Conservation (phyloP, 2,113 vertebrate genomes). For the Anas platyrhynchos region DNA sequence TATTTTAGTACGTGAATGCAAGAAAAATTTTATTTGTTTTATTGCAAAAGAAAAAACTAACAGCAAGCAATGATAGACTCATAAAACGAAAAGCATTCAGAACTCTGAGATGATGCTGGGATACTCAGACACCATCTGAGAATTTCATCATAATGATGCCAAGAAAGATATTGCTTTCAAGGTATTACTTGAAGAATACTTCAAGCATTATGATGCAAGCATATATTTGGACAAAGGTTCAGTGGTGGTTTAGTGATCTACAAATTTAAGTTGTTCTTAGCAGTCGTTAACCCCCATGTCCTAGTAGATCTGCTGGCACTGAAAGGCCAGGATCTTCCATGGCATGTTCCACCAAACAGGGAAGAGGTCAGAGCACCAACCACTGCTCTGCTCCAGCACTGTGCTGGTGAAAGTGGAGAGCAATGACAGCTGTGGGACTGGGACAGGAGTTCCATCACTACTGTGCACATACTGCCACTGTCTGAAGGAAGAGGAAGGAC, state of each 20-base stretch:
- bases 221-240: not conserved
- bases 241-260: not conserved
- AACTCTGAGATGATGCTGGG: not conserved
- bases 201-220: not conserved
- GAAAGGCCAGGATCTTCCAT: not conserved
- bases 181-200: not conserved
- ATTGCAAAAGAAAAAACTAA: not conserved
- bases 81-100: not conserved
- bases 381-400: not conserved
- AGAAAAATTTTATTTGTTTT: not conserved
- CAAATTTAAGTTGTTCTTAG: not conserved
- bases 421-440: not conserved
- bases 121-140: not conserved
- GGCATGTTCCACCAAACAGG: not conserved
- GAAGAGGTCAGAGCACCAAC: not conserved
- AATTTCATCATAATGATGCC: not conserved
- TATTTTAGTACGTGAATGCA: not conserved
- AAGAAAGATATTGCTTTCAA: not conserved
- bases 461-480: accelerated
- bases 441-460: not conserved
- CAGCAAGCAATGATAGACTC: not conserved
- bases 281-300: not conserved
- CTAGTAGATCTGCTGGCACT: not conserved
- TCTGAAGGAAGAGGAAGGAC: not conserved
- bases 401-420: not conserved